Percentiles rank a stretch among this genome's conserved stretches.
Conservation (phyloP, 2,113 vertebrate species). For the Formicarius rufipectus region DNA sequence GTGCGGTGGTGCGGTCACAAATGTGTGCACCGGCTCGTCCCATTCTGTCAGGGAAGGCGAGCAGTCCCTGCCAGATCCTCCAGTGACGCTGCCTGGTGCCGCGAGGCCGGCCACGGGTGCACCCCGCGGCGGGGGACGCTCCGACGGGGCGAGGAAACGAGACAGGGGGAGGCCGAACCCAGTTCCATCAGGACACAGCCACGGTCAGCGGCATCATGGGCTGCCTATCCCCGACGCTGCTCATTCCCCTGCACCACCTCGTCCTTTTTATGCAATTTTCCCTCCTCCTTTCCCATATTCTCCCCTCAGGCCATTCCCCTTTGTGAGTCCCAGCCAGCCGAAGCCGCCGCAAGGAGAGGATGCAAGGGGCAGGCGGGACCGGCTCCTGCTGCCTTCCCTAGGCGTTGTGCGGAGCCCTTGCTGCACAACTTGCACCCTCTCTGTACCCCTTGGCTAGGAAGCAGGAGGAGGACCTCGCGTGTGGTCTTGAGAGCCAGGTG, state of each 20-base stretch:
- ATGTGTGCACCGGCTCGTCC: not conserved
- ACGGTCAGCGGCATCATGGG: not conserved
- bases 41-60: not conserved
- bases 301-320: not conserved
- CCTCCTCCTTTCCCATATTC: no score
- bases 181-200: not conserved
- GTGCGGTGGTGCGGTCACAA: not conserved
- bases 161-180: accelerated
- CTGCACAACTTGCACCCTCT: not conserved
- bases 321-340: not conserved
- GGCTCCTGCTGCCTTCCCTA: not conserved
- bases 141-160: not conserved
- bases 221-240: not conserved
- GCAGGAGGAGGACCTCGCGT: not conserved
- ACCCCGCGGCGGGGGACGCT: not conserved
- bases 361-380: not conserved
- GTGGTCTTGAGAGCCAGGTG: accelerated
- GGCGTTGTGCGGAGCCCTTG: not conserved
- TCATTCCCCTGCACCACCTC: not conserved
- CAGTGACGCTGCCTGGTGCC: not conserved
- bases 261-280: no score
- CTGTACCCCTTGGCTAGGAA: not conserved
- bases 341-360: not conserved
- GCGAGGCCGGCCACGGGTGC: not conserved
- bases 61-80: no score